Evolutionary conservation across 2,888 invertebrate species (phyloP), one percentile per base, ranked within the genome.

Genomic region (Sympetrum striolatum): DNA sequence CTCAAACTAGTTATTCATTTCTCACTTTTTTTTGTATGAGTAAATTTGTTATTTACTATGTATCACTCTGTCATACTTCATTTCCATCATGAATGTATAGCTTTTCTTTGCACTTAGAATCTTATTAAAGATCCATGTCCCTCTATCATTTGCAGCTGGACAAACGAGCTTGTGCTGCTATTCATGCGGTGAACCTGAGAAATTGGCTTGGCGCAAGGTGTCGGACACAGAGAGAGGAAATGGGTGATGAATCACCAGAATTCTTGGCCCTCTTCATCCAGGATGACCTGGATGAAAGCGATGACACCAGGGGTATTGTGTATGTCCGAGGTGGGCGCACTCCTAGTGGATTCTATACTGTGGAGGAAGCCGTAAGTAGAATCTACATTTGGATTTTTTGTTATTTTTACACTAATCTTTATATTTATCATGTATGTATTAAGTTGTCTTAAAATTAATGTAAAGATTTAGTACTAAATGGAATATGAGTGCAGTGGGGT

Each of bases 311-410:
- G 25, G 98, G 97, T 91, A 96, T 99, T 39, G 96, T 97, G 0
- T 99, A 99, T 94, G 98, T 99, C 92, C 98, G 99, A 94, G 99
- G 99, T 91, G 99, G 99, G n/a, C 96, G 98, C 92, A 99, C 99
- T 22, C 96, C 98, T 22, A 98, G 98, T 91, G 99, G 99, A 0
- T 99, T 99, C 95, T 99, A 97, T 94, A 98, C 98, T 0, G 98
- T 99, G 31, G 99, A 99, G 94, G 98, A 98, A 93, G 96, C 97
- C 94, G 96, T 97, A 93, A 94, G 94, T 92, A 82, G 44, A 91
- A 90, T 60, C 31, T 25, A 86, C 18, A 37, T 35, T 15, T 25
- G n/a, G 14, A 12, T 90, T 15, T n/a, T 15, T n/a, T 3, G 22
- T 18, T 60, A 25, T 2, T 37, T 31, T n/a, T 53, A 31, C 18